A percentile compares a stretch with the other conserved stretches of the same genome.
phyloP scores from a whole-genome alignment of 2,888 invertebrate species.

The Timandra comae region DNA sequence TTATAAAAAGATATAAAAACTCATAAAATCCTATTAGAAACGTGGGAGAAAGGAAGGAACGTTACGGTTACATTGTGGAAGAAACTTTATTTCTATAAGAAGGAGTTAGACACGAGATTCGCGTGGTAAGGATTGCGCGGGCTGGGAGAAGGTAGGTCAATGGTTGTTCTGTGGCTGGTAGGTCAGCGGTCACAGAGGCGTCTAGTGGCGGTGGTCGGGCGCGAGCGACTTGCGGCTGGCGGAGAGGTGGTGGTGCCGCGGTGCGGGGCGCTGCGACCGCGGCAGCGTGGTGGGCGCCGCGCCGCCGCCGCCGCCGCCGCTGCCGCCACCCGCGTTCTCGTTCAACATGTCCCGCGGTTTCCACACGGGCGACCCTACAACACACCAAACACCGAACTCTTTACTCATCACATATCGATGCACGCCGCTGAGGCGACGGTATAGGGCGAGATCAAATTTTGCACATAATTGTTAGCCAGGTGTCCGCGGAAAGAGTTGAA shows the following conservation, averaged over 20 bases:
- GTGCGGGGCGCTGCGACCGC: constrained; percentile 65
- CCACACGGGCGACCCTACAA: constrained; percentile 98
- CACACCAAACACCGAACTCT: constrained; percentile 80
- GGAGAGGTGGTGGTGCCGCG: constrained; percentile 64
- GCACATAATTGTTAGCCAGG: constrained; percentile 48
- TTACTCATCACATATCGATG: constrained; percentile 42
- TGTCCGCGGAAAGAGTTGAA: constrained; percentile 73
- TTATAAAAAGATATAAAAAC: no score
- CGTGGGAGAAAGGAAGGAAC: no score
- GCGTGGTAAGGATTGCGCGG: no score
- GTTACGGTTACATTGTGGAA: no score
- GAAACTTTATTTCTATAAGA: no score
- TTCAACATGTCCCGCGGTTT: constrained; percentile 93
- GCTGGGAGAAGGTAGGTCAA: not conserved
- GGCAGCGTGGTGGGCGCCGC: constrained; percentile 61
- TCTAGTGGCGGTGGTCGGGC: constrained; percentile 67
- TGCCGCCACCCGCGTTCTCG: constrained; percentile 50
- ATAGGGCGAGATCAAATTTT: constrained; percentile 43
- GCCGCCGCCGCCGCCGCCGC: constrained; percentile 27
- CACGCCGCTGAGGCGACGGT: no score
- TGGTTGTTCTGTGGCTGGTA: not conserved
- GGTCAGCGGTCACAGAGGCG: constrained; percentile 13
- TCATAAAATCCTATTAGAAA: no score
- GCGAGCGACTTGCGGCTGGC: constrained; percentile 75
- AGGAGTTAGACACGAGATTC: no score